Base-by-base conservation (phyloP, 2,888 invertebrate genomes). In the Conistra vaccinii region DNA sequence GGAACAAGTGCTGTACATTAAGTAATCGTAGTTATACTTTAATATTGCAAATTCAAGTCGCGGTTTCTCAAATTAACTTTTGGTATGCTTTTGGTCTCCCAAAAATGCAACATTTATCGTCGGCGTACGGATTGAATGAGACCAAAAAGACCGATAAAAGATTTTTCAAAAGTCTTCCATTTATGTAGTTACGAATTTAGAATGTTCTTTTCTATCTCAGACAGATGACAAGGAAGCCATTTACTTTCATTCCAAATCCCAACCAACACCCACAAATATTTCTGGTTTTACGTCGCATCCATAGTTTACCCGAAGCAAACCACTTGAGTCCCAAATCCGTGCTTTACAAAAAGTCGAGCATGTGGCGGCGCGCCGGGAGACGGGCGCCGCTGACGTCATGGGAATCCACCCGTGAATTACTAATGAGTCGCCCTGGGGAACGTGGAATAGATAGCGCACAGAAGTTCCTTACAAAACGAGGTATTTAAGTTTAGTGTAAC, bases 351-450 rank as follows among this genome's bases (percentile, higher is more conserved):
- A 87, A 85, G 77, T 73, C 75, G 73, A 80, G 90, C 92, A 94
- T 93, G 92, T 94, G 94, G 92, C 89, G 94, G 83, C 92, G 87
- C 91, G 88, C 89, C 87, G 80, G 84, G 84, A 80, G 93, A 85
- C 91, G 85, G 91, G 87, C 90, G 87, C 94, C 95, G 88, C 83
- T 95, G 93, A 95, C 94, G 95, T 94, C 93, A 95, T 90, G 89
- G 92, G 93, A 92, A 90, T 90, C 91, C 91, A 90, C 87, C 91
- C 90, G 89, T 87, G 87, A 88, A 88, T 90, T 86, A 87, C 87
- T 84, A 87, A 89, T 85, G 90, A 88, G 83, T 84, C 75, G 81
- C 75, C 53, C 58, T 63, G 68, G n/a, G 48, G 51, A 63, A 32
- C 72, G 73, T 32, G 9, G 39, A 35, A 57, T 26, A 72, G 72